Base-by-base conservation (phyloP, 2,888 invertebrate genomes). In the Eudemis profundana region DNA sequence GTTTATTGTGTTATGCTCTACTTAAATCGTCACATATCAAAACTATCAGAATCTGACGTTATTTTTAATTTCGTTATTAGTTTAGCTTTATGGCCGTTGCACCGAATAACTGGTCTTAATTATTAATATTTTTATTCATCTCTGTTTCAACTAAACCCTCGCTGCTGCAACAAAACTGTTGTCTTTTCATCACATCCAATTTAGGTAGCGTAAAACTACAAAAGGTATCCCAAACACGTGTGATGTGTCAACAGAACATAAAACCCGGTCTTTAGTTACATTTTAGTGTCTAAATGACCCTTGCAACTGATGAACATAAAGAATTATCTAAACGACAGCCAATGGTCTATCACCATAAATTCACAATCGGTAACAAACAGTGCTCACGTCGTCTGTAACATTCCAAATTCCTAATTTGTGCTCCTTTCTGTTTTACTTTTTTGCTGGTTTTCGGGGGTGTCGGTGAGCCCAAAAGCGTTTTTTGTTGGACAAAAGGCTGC, bases 321-420 rank as follows among this genome's bases (percentile, higher is more conserved):
- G 19, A 23, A 59, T 47, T 40, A 40, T 40, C 40, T 15, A 33
- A 33, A 33, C 33, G 33, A 33, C 57, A 46, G 21, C 47, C 14
- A 27, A 51, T 42, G 40, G 56, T 53, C 15, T 51, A 46, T 51
- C 19, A 46, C 59, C 44, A 53, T 51, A 60, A 59, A 59, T 44
- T 64, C 33, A 23, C 29, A 49, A 63, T 54, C n/a, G 56, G 49
- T 14, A 44, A 57, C 64, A 44, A 64, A 57, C 57, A 57, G 42
- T 42, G 14, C 23, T 47, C 49, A 53, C 51, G 67, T 84, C 87
- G 90, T 87, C 85, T 87, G 87, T 87, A 89, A 85, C 89, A 91
- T 90, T 90, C 90, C 90, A 69, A 80, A 83, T 84, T 85, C 78
- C 84, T 89, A 89, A 91, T 91, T 91, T 89, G 86, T 86, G 84